Conservation (phyloP, 2,797 vertebrate species). For the Echeneis naucrates region DNA sequence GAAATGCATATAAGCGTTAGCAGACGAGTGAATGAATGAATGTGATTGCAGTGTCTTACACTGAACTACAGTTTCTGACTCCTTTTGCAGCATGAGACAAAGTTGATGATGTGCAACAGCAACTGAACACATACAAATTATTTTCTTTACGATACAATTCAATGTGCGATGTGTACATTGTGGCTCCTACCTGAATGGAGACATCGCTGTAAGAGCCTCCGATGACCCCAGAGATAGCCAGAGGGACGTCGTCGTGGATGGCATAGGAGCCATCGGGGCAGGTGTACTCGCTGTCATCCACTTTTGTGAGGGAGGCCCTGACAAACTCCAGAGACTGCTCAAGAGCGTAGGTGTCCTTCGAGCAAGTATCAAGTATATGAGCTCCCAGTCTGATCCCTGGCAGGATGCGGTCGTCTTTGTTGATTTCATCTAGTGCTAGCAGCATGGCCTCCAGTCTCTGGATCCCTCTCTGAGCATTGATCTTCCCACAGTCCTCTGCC, state of each 20-base stretch:
- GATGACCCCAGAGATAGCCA: constrained; percentile 96
- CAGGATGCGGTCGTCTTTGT: constrained; percentile 90
- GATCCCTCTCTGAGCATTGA: constrained; percentile 97
- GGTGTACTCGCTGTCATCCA: constrained; percentile 95
- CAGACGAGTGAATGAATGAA: too few species aligned
- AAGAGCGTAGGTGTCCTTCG: constrained; percentile 97
- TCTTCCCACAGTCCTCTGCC: constrained; percentile 92
- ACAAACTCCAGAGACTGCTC: constrained; percentile 98
- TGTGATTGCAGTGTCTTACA: constrained; percentile 12
- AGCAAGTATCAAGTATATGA: constrained; percentile 97
- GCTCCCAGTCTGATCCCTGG: constrained; percentile 93
- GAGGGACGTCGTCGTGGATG: constrained; percentile 92
- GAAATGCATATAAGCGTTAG: too few species aligned
- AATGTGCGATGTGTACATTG: background rate
- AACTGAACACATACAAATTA: background rate
- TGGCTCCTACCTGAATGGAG: constrained; percentile 93
- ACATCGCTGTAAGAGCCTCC: constrained; percentile 99
- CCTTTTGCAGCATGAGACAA: constrained; percentile 11
- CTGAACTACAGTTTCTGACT: constrained; percentile 34
- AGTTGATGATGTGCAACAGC: background rate
- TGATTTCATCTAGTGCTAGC: constrained; percentile 95
- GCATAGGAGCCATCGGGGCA: constrained; percentile 97
- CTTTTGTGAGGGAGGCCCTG: constrained; percentile 94
- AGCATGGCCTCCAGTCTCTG: constrained; percentile 99
- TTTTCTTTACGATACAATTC: background rate